These are phyloP conservation scores for Neogale vison DNA, from an alignment of 2,113 vertebrate species.

Conservation along the genomic window DNA sequence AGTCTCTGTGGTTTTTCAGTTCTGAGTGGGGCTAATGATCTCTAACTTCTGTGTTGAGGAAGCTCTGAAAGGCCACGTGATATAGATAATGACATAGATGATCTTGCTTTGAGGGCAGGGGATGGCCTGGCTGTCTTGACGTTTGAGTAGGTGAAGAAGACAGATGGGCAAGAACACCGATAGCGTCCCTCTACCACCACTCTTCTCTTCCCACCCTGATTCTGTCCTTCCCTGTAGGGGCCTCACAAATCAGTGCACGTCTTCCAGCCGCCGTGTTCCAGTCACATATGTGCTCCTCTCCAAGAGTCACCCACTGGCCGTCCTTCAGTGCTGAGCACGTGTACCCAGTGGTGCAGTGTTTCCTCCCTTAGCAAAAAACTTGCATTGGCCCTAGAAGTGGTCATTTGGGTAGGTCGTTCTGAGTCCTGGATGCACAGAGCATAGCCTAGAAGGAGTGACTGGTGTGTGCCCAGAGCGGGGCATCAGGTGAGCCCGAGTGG, in stretches of 20 bases:
- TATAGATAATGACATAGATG: neutral
- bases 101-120: neutral
- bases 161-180: neutral
- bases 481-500: neutral
- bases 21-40: neutral
- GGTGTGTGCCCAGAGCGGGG: neutral
- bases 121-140: neutral
- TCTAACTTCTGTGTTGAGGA: neutral
- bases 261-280: neutral
- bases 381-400: neutral
- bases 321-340: neutral
- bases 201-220: too few relatives aligned
- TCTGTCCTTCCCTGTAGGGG: neutral
- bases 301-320: neutral
- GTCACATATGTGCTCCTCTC: accelerated
- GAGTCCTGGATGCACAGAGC: neutral
- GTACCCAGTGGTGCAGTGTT: neutral
- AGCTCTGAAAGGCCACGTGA: neutral
- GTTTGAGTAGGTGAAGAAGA: neutral
- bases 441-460: neutral
- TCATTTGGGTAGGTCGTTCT: neutral
- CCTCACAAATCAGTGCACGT: accelerated
- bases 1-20: neutral
- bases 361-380: neutral
- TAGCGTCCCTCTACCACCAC: accelerated